Evolutionary conservation across 1,140 invertebrate species (phyloP).

Genomic region (Lasaia peninsularis): DNA sequence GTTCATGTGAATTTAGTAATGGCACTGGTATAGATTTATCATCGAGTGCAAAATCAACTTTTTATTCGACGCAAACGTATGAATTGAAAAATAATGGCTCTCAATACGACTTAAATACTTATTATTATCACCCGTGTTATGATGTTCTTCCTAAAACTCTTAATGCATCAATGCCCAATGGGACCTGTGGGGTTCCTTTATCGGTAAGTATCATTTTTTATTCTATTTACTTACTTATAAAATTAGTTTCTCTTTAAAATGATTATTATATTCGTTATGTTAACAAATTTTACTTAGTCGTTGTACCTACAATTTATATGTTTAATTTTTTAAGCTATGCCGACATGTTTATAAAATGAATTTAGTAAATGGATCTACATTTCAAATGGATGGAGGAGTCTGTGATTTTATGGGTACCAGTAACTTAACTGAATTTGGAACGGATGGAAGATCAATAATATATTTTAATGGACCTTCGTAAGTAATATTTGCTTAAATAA

Average conservation of each 20-base stretch:
- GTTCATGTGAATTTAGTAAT: constrained; percentile 65
- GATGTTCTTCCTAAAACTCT: constrained; percentile 33
- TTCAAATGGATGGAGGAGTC: constrained; percentile 29
- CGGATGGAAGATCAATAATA: constrained; percentile 48
- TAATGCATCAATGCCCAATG: constrained; percentile 26
- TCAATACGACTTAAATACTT: constrained; percentile 45
- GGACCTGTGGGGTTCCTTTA: constrained; percentile 40
- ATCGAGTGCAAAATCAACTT: constrained; percentile 37
- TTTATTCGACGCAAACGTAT: constrained; percentile 44
- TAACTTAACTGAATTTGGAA: constrained; percentile 40
- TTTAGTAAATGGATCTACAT: constrained; percentile 27
- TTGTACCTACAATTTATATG: background rate
- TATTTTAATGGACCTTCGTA: constrained; percentile 61
- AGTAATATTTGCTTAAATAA: constrained; percentile 32
- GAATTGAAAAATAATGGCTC: constrained; percentile 33
- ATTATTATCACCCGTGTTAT: constrained; percentile 64
- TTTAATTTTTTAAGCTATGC: constrained; percentile 47
- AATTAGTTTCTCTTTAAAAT: too few relatives aligned
- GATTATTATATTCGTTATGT: too few relatives aligned
- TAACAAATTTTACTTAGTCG: too few relatives aligned
- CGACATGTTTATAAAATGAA: constrained; percentile 37
- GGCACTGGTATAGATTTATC: constrained; percentile 69
- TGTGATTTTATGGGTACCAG: constrained; percentile 50
- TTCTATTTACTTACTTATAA: constrained; percentile 5
- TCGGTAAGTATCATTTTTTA: constrained; percentile 41